Evolutionary conservation across 2,888 invertebrate genomes (phyloP).

Genomic region (Agonum fuliginosum): DNA sequence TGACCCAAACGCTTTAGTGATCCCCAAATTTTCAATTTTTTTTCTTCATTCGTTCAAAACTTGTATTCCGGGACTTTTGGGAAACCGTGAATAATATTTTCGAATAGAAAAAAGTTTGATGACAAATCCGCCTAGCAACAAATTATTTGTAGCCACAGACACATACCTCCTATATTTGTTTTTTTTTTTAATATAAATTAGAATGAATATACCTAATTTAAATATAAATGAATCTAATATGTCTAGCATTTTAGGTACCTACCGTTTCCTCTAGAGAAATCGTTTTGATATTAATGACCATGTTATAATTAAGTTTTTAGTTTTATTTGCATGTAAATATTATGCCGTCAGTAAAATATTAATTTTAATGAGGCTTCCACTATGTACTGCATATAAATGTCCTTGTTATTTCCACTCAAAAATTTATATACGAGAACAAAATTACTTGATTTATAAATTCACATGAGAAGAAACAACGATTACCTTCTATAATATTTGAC

Average conservation of each 20-base stretch:
- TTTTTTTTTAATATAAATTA: constrained; percentile 55
- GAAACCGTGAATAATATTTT: too few species aligned
- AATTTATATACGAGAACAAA: too few species aligned
- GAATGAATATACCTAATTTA: constrained; percentile 53
- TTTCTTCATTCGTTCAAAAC: too few species aligned
- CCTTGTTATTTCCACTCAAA: too few species aligned
- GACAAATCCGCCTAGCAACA: constrained; percentile 18
- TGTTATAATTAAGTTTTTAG: constrained; percentile 51
- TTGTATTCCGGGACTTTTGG: too few species aligned
- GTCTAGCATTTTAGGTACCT: constrained; percentile 40
- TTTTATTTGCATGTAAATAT: constrained; percentile 46
- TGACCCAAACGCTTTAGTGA: too few species aligned
- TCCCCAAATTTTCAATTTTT: too few species aligned
- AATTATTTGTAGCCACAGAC: constrained; percentile 31
- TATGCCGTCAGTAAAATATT: constrained; percentile 18
- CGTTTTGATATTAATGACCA: constrained; percentile 51
- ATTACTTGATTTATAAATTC: too few species aligned
- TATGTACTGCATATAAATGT: neutral
- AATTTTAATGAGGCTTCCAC: constrained; percentile 35
- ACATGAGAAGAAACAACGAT: too few species aligned
- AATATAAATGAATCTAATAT: constrained; percentile 56
- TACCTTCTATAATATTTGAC: too few species aligned
- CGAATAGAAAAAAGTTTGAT: neutral
- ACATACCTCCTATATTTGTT: too few species aligned
- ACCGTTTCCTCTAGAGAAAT: constrained; percentile 51